Evolutionary conservation across 2,113 vertebrate species (phyloP), one percentile per base, ranked within the genome.

Genomic region (Ptyas mucosa): DNA sequence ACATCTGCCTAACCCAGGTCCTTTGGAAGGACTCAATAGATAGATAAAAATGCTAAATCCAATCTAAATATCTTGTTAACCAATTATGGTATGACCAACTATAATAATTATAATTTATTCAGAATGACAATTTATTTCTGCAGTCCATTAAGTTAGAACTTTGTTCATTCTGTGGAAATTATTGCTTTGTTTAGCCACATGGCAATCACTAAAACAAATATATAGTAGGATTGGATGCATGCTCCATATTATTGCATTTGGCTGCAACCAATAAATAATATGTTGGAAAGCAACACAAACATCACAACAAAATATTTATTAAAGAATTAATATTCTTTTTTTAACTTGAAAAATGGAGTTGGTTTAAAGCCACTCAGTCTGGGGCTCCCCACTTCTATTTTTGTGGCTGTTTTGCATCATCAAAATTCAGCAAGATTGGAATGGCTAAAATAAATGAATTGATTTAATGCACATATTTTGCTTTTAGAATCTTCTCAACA

Each of bases 151-250:
- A 14, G 18, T 51, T 88, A 34, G 24, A 89, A 55, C 26, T 92
- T 69, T 49, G 64, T 53, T 87, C 52, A 81, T 81, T 11, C 64
- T 10, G 18, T 89, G 52, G 51, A 88, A 92, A 26, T 69, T 81
- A 92, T 89, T 92, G 87, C 52, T 81, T 92, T 92, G 52, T 39
- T 81, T 89, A 92, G 89, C 64, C 29, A 69, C 51, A 92, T 53
- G 49, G 43, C 53, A 53, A 88, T 92, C 34, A 54, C n/a, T 46
- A 89, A 54, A 89, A 89, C 26, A 20, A 92, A 46, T 2, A 54
- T 39, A 55, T 46, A 75, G 43, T 34, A 75, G 34, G 34, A 21
- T 87, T 53, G 85, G 39, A 39, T 61, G 5, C 46, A 87, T 39
- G 6, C n/a, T 43, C 29, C 21, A 88, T 54, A 75, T 43, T 88